A percentile compares a stretch with the other conserved stretches of the same genome.
phyloP scores from a whole-genome alignment of 1,140 invertebrate genomes.

The Heliconius nattereri region DNA sequence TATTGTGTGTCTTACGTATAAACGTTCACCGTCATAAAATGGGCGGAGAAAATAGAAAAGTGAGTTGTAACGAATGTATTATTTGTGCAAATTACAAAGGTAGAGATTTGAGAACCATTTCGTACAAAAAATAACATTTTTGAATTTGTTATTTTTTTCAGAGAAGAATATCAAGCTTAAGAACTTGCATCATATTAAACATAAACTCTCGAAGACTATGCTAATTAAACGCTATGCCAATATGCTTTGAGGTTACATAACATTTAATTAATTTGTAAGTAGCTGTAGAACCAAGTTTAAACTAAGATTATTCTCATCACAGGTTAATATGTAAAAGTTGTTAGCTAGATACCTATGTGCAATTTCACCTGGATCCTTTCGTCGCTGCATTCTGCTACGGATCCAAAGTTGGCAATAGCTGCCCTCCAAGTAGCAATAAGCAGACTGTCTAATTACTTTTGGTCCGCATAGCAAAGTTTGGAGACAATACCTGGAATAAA shows the following conservation, averaged over 20 bases:
- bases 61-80: too few relatives aligned
- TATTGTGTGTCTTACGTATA: too few relatives aligned
- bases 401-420: conserved; percentile 90
- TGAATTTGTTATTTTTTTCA: too few relatives aligned
- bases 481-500: conserved; percentile 85
- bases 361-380: conserved; percentile 77
- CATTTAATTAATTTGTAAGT: not conserved
- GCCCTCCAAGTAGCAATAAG: conserved; percentile 91
- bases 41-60: too few relatives aligned
- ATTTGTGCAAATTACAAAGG: too few relatives aligned
- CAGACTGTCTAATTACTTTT: conserved; percentile 89
- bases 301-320: not conserved
- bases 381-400: conserved; percentile 81
- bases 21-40: too few relatives aligned
- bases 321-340: conserved; percentile 48
- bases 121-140: too few relatives aligned
- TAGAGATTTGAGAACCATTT: too few relatives aligned
- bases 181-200: not conserved
- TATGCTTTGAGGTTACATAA: not conserved
- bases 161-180: not conserved
- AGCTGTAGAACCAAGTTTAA: not conserved
- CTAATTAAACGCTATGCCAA: not conserved
- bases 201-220: not conserved
- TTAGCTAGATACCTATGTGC: conserved; percentile 72
- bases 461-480: conserved; percentile 87